Percentiles rank a stretch among this genome's conserved stretches.
These are phyloP conservation scores for Porites rus DNA, from an alignment of 92 coral and sea anemone species.

Conservation along the genomic window DNA sequence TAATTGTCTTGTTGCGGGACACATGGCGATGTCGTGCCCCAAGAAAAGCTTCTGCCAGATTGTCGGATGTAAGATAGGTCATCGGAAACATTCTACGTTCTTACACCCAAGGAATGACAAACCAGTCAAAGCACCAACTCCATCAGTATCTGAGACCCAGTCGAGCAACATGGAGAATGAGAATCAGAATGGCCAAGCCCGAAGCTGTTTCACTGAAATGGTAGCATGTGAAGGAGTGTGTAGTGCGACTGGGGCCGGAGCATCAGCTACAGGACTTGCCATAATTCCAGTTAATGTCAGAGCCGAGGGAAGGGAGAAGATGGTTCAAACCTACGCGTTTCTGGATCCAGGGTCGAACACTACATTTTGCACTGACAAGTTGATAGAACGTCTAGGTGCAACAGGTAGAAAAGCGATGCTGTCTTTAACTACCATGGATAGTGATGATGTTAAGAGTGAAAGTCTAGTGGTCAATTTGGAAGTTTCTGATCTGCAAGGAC, in stretches of 20 bases:
- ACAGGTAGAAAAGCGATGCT: slow-evolving; percentile 39
- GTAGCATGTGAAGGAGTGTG: neutral
- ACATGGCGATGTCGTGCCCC: too few relatives aligned
- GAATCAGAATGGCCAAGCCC: neutral
- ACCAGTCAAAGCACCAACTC: slow-evolving; percentile 13
- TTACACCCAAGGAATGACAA: slow-evolving; percentile 50
- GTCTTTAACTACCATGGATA: slow-evolving; percentile 59
- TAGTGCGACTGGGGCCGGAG: too few relatives aligned
- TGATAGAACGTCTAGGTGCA: slow-evolving; percentile 57
- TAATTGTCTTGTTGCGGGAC: too few relatives aligned
- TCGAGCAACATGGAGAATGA: neutral
- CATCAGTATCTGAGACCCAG: neutral
- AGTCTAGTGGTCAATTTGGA: slow-evolving; percentile 55
- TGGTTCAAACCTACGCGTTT: slow-evolving; percentile 54
- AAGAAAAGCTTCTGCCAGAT: slow-evolving; percentile 32
- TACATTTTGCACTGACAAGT: slow-evolving; percentile 60
- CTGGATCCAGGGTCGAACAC: slow-evolving; percentile 67
- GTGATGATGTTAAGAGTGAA: slow-evolving; percentile 37
- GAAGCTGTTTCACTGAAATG: neutral
- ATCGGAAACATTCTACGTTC: slow-evolving; percentile 66
- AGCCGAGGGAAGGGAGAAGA: slow-evolving; percentile 5
- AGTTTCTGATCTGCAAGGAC: slow-evolving; percentile 54
- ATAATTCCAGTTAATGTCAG: too few relatives aligned
- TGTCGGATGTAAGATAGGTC: slow-evolving; percentile 50
- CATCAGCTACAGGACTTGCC: too few relatives aligned